Evolutionary conservation across 2,888 invertebrate species (phyloP), one percentile per base, ranked within the genome.

Genomic region (Lymantria dispar): DNA sequence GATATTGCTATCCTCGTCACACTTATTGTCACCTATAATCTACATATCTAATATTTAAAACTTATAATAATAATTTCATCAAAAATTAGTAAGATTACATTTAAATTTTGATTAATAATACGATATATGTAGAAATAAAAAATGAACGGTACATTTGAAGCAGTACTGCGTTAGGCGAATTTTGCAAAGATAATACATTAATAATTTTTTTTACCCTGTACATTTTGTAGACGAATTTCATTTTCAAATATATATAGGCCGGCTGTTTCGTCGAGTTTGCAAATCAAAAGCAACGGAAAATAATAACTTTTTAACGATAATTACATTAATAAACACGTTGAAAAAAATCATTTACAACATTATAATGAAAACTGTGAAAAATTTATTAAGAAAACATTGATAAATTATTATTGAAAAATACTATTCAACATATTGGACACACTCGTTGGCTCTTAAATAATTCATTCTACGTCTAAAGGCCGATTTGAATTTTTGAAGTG

Each of bases 191-290:
- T 62, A 65, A 66, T 71, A 53, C 58, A 68, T 74, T 60, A 52
- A 63, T 71, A 72, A n/a, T n/a, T 70, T 74, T 73, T 74, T 72
- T 83, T 85, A 87, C 87, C 87, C 87, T 87, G 87, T 88, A 82
- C 76, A 83, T 70, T 74, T 80, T 64, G 59, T 63, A 69, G 69
- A 73, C 56, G 53, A 54, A 50, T 64, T 47, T 54, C 43, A 37
- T 47, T 51, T 31, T 45, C 46, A 54, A 42, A 40, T 31, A 55
- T 51, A 43, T 49, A 45, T 56, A 67, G 61, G 59, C 68, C 61
- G 57, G 53, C 41, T 55, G 36, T 42, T 43, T n/a, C 5, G 22
- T 22, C 22, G 22, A 22, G 22, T 22, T 22, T 22, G 5, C 22
- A 22, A 22, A 22, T 22, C 37, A 51, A 47, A 54, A 46, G 37